Conservation (phyloP, 2,888 invertebrate species). For the Argyresthia albistria region DNA sequence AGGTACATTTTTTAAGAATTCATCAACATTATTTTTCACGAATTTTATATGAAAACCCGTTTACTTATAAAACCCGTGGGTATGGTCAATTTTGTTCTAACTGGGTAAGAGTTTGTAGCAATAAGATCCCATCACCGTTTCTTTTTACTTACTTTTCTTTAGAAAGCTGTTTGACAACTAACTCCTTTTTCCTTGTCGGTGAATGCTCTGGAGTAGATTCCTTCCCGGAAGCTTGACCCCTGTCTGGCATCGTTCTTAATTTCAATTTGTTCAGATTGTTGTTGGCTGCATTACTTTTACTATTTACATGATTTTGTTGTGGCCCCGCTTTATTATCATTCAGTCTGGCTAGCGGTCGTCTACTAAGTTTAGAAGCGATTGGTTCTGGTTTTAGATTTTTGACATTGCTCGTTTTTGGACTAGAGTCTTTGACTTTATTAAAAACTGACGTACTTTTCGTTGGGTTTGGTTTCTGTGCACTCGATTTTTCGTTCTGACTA, state of each 20-base stretch:
- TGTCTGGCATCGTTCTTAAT: conserved; percentile 40
- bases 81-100: too few species aligned
- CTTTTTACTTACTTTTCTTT: conserved; percentile 39
- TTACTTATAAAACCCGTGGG: too few species aligned
- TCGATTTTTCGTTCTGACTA: conserved; percentile 56
- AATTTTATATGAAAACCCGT: too few species aligned
- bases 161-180: conserved; percentile 17
- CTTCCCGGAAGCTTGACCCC: conserved; percentile 75
- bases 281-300: conserved; percentile 22
- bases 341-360: conserved; percentile 40
- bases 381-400: conserved; percentile 18
- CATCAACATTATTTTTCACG: too few species aligned
- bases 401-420: conserved; percentile 40
- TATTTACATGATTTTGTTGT: conserved; percentile 24
- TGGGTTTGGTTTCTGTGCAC: conserved; percentile 49
- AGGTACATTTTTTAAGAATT: too few species aligned
- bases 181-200: conserved; percentile 51
- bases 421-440: conserved; percentile 66
- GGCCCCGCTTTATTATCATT: conserved; percentile 42
- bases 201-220: conserved; percentile 76
- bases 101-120: background rate
- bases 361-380: conserved; percentile 27
- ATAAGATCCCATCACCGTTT: background rate
- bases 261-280: conserved; percentile 43
- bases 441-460: conserved; percentile 42